These are phyloP conservation scores for Blastobasis adustella DNA, from an alignment of 2,888 invertebrate species.

Conservation along the genomic window DNA sequence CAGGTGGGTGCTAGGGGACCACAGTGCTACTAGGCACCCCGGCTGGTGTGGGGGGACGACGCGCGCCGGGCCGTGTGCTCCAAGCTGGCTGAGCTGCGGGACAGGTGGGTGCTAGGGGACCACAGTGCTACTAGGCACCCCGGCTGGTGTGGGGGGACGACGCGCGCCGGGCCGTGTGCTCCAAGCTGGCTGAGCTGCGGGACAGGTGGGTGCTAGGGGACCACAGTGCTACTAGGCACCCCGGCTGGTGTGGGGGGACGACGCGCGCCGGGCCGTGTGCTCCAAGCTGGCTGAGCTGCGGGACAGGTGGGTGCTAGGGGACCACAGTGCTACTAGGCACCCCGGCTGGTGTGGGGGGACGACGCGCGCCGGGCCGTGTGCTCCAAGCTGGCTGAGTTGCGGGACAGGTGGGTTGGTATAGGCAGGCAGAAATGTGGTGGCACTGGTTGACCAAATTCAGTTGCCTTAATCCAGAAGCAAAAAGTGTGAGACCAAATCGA, in stretches of 20 bases:
- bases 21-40: no score
- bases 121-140: no score
- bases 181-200: conserved; percentile 76
- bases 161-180: conserved; percentile 82
- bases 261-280: conserved; percentile 83
- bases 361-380: conserved; percentile 85
- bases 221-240: no score
- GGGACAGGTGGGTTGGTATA: conserved; percentile 83
- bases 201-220: conserved; percentile 86
- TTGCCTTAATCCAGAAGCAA: no score
- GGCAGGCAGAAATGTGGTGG: no score
- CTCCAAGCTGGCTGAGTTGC: conserved; percentile 77
- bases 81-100: conserved; percentile 77
- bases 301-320: conserved; percentile 84
- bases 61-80: conserved; percentile 83
- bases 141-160: conserved; percentile 97
- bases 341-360: conserved; percentile 98
- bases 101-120: conserved; percentile 85
- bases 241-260: conserved; percentile 98
- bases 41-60: conserved; percentile 97
- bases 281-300: conserved; percentile 78
- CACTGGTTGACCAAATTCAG: no score
- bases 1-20: no score
- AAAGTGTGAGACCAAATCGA: no score
- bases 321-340: no score